Evolutionary conservation across 2,888 invertebrate genomes (phyloP).

Genomic region (Arge pagana): DNA sequence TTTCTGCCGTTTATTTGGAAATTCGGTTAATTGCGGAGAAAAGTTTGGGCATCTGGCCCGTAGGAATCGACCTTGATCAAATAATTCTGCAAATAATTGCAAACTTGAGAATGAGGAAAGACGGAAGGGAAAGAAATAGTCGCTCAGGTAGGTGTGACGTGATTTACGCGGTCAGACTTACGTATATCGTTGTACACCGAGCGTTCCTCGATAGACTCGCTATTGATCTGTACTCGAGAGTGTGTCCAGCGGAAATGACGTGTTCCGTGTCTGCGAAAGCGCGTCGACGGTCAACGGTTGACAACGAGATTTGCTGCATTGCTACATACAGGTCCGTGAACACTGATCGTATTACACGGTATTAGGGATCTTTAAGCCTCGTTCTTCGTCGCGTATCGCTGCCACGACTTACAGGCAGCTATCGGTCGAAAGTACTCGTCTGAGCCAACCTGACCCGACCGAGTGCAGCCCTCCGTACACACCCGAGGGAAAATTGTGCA

Average conservation of each 20-base stretch:
- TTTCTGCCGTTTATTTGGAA: no score
- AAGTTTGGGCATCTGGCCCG: no score
- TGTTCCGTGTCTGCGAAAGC: conserved; percentile 8
- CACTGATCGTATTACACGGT: conserved; percentile 56
- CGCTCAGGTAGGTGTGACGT: no score
- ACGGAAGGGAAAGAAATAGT: no score
- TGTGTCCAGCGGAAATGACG: background rate
- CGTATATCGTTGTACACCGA: no score
- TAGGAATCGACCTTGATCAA: no score
- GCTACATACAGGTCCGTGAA: background rate
- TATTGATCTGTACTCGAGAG: conserved; percentile 11
- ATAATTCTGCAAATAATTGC: no score
- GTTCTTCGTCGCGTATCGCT: conserved; percentile 33
- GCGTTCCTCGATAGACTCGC: conserved; percentile 7
- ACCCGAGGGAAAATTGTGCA: no score
- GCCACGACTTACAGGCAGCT: conserved; percentile 20
- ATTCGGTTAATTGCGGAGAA: no score
- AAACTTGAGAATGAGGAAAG: no score
- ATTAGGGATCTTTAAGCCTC: conserved; percentile 55
- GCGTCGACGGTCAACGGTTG: conserved; percentile 4
- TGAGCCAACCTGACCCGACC: background rate
- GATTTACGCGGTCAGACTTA: conserved; percentile 24
- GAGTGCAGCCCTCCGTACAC: conserved; percentile 1
- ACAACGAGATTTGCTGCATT: no score
- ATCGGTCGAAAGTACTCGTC: conserved; percentile 19